Evolutionary conservation across 2,888 invertebrate species (phyloP), one percentile per base, ranked within the genome.

Genomic region (Agonum fuliginosum): DNA sequence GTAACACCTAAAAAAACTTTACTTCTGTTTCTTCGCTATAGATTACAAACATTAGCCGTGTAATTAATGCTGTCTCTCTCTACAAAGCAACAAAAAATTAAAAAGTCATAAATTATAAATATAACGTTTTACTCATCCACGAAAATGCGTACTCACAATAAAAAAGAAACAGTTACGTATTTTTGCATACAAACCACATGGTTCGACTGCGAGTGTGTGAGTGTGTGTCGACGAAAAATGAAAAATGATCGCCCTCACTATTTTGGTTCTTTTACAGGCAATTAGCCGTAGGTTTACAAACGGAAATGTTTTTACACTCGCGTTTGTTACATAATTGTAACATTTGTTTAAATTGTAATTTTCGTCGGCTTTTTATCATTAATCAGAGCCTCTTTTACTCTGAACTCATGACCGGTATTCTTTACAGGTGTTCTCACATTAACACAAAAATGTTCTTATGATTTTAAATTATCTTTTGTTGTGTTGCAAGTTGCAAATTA

Each of bases 91-190:
- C 46, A 70, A 70, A 70, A 70, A 70, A 70, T 70, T 46, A 43
- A 70, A 70, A 46, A 43, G 43, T 30, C 43, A 70, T 70, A 46
- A 70, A 70, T 70, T 70, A 46, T 70, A 70, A 70, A 70, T 46
- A 46, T 46, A 70, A 70, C 46, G 46, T 46, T 70, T 70, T 43
- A 67, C 30, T 67, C 67, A 46, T 46, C 41, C 24, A 70, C 67
- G 41, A 46, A 46, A 46, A 46, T 70, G 67, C 20, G 70, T 46
- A 46, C 46, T 41, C 46, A 46, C 46, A 46, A 43, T 46, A 46
- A 70, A 70, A 70, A 70, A 70, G 17, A 46, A 46, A 70, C 70
- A 70, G 70, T 70, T 70, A 70, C 5, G 43, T 46, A 70, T 70
- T 70, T 70, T 46, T 70, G 70, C 70, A 70, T 70, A 70, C 5